phyloP scores from a whole-genome alignment of 2,113 vertebrate genomes.

The Oryzias celebensis region DNA sequence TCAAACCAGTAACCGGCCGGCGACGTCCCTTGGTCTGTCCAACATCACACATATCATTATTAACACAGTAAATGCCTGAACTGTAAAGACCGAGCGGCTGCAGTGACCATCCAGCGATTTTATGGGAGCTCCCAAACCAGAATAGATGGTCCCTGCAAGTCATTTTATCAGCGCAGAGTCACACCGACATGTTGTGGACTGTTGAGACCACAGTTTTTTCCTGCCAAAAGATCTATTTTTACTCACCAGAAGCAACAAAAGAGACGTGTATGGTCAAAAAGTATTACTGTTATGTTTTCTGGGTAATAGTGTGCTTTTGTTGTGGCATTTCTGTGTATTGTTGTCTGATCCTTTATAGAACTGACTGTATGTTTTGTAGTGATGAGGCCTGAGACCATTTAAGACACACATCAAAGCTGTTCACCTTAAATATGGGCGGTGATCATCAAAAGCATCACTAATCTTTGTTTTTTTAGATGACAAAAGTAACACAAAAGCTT shows the following conservation, averaged over 20 bases:
- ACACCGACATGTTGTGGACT: constrained; percentile 37
- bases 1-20: constrained; percentile 43
- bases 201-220: constrained; percentile 41
- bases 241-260: constrained; percentile 28
- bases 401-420: constrained; percentile 13
- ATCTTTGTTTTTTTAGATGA: not conserved
- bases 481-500: constrained; percentile 25
- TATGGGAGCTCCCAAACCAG: constrained; percentile 45
- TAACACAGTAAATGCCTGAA: constrained; percentile 37
- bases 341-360: constrained; percentile 46
- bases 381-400: constrained; percentile 58
- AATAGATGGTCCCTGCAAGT: constrained; percentile 50
- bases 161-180: constrained; percentile 53
- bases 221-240: constrained; percentile 71
- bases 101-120: constrained; percentile 64
- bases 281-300: constrained; percentile 51
- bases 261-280: constrained; percentile 28
- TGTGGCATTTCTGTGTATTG: constrained; percentile 63
- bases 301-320: constrained; percentile 67
- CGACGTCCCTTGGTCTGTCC: constrained; percentile 27
- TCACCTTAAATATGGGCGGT: not conserved
- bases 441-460: constrained; percentile 3
- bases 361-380: constrained; percentile 41
- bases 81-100: constrained; percentile 56
- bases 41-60: constrained; percentile 36